Percentiles rank a stretch among this genome's conserved stretches.
phyloP scores from a whole-genome alignment of 2,888 invertebrate species.

The Phytoseiulus persimilis region DNA sequence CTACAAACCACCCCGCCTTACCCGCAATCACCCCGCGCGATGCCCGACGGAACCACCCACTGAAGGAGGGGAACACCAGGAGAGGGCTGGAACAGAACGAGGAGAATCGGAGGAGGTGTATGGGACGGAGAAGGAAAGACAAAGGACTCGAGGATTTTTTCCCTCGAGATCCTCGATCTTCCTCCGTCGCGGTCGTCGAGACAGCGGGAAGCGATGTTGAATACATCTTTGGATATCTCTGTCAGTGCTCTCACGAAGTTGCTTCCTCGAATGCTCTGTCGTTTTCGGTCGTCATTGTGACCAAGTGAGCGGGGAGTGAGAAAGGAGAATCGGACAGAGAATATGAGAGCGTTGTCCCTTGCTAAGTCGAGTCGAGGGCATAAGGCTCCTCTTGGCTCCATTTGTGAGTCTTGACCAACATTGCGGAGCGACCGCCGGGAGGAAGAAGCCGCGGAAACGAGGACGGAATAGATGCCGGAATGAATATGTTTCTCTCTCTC shows the following conservation, averaged over 20 bases:
- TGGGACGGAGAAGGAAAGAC: neutral
- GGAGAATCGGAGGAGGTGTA: neutral
- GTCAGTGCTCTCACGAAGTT: neutral
- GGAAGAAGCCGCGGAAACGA: neutral
- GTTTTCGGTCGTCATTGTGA: neutral
- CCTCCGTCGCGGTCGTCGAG: neutral
- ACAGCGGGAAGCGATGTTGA: neutral
- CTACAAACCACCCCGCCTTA: neutral
- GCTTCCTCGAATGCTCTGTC: neutral
- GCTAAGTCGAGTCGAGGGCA: neutral
- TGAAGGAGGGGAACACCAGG: neutral
- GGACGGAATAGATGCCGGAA: neutral
- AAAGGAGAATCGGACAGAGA: neutral
- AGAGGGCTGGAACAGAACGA: too few relatives aligned
- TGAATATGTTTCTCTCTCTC: neutral
- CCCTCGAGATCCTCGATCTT: neutral
- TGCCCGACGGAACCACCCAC: neutral
- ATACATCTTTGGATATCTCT: neutral
- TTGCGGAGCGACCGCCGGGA: neutral
- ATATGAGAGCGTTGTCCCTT: neutral
- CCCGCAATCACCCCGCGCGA: neutral
- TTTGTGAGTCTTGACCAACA: neutral
- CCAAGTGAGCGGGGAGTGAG: neutral
- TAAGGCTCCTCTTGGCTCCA: neutral
- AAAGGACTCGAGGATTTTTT: neutral